These are phyloP conservation scores for Ciconia stormi DNA, from an alignment of 2,113 vertebrate genomes.

Conservation along the genomic window DNA sequence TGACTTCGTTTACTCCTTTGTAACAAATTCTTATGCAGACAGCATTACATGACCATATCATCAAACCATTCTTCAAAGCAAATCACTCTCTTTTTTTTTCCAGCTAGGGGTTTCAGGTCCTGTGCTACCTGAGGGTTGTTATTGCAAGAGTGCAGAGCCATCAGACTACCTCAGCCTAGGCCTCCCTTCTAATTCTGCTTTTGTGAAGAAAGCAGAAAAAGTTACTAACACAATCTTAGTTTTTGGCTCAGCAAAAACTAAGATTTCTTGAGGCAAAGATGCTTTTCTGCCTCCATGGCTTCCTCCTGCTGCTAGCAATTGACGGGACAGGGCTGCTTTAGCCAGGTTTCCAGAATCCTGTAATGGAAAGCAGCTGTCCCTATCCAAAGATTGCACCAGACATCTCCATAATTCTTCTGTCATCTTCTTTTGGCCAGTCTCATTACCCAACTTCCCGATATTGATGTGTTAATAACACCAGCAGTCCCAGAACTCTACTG, in stretches of 20 bases:
- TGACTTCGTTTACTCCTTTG: background rate
- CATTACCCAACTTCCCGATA: background rate
- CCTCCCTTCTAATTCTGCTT: background rate
- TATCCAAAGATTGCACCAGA: background rate
- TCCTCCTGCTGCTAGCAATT: background rate
- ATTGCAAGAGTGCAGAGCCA: background rate
- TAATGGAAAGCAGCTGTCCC: background rate
- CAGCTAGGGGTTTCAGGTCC: background rate
- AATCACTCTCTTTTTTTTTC: background rate
- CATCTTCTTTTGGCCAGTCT: background rate
- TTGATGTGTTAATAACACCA: background rate
- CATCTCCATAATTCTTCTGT: background rate
- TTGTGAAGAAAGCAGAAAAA: background rate
- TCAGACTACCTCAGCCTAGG: background rate
- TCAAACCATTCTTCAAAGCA: background rate
- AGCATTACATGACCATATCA: rapidly evolving
- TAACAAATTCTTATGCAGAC: background rate
- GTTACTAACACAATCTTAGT: background rate
- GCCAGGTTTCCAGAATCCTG: background rate
- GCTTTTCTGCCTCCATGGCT: background rate
- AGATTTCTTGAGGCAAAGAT: background rate
- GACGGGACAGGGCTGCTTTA: background rate
- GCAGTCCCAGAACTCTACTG: background rate
- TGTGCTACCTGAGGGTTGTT: background rate
- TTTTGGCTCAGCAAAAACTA: background rate